A percentile compares a stretch with the other conserved stretches of the same genome.
These are phyloP conservation scores for Trematomus loennbergii DNA, from an alignment of 2,113 vertebrate species.

Conservation along the genomic window DNA sequence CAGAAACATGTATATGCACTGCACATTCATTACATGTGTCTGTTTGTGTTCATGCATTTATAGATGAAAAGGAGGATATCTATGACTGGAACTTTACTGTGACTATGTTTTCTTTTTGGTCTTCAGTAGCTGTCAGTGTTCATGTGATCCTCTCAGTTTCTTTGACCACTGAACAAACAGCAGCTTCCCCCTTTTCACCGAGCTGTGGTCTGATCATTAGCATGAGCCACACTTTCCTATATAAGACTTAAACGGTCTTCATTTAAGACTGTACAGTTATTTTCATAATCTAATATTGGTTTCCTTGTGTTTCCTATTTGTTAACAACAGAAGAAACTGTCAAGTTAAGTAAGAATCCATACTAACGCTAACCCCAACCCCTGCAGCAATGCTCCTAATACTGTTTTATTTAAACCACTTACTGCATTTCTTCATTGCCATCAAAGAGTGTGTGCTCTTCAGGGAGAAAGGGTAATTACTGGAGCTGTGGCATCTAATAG, in stretches of 20 bases:
- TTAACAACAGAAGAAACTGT: not conserved
- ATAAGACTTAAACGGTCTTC: not conserved
- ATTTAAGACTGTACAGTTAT: not conserved
- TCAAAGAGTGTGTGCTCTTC: slow-evolving; percentile 23
- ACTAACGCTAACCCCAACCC: not conserved
- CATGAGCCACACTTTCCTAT: not conserved
- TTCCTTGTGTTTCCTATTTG: not conserved
- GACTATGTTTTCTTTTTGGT: slow-evolving; percentile 50
- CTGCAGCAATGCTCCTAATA: slow-evolving; percentile 2
- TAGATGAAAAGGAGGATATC: slow-evolving; percentile 5
- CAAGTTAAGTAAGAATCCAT: not conserved
- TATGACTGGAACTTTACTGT: slow-evolving; percentile 32
- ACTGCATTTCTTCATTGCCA: slow-evolving; percentile 36
- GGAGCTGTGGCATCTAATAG: slow-evolving; percentile 34
- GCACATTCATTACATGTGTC: not conserved
- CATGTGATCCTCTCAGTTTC: slow-evolving; percentile 7
- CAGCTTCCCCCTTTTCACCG: not conserved
- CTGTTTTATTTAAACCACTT: slow-evolving; percentile 25
- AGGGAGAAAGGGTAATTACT: slow-evolving; percentile 32
- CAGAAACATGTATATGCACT: not conserved
- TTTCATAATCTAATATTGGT: not conserved
- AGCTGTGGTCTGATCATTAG: slow-evolving; percentile 5
- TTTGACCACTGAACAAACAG: slow-evolving; percentile 16
- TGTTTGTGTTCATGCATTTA: slow-evolving; percentile 4
- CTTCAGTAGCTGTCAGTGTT: slow-evolving; percentile 34